These are phyloP conservation scores for Setipinna tenuifilis DNA, from an alignment of 2,797 vertebrate species.

Conservation along the genomic window DNA sequence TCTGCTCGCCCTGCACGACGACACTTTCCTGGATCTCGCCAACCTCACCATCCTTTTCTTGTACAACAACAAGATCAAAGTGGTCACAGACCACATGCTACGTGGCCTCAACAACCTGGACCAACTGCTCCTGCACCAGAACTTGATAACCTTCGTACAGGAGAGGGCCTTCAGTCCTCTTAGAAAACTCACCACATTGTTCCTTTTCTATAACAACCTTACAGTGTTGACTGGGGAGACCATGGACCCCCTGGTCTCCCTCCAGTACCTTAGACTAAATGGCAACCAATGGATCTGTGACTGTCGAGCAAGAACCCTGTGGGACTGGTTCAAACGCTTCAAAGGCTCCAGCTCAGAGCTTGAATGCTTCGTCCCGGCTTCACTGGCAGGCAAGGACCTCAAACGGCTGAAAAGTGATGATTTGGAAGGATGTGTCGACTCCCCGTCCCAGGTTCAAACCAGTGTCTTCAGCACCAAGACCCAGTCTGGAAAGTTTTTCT, in stretches of 20 bases:
- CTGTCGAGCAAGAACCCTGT: conserved; percentile 91
- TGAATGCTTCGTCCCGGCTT: conserved; percentile 85
- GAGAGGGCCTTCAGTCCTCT: conserved; percentile 88
- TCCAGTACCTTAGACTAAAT: conserved; percentile 94
- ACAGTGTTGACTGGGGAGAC: conserved; percentile 87
- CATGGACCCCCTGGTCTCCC: conserved; percentile 85
- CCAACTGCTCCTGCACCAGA: conserved; percentile 93
- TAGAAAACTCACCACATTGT: conserved; percentile 90
- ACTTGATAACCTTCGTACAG: conserved; percentile 86
- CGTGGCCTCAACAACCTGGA: conserved; percentile 90
- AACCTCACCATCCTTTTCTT: conserved; percentile 97
- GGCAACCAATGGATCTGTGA: conserved; percentile 98
- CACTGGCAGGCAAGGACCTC: conserved; percentile 85
- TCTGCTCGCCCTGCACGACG: conserved; percentile 86
- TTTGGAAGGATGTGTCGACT: conserved; percentile 87
- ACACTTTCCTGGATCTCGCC: conserved; percentile 93
- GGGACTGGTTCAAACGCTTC: conserved; percentile 97
- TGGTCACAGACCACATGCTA: conserved; percentile 92
- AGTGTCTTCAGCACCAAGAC: conserved; percentile 83
- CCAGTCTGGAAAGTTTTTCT: conserved; percentile 78
- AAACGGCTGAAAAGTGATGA: conserved; percentile 85
- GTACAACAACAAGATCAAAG: conserved; percentile 95
- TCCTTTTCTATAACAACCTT: conserved; percentile 96
- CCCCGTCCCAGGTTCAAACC: conserved; percentile 80
- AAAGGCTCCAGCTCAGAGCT: conserved; percentile 95